Evolutionary conservation across 2,888 invertebrate genomes (phyloP).

Genomic region (Ichneumoninae sp.): DNA sequence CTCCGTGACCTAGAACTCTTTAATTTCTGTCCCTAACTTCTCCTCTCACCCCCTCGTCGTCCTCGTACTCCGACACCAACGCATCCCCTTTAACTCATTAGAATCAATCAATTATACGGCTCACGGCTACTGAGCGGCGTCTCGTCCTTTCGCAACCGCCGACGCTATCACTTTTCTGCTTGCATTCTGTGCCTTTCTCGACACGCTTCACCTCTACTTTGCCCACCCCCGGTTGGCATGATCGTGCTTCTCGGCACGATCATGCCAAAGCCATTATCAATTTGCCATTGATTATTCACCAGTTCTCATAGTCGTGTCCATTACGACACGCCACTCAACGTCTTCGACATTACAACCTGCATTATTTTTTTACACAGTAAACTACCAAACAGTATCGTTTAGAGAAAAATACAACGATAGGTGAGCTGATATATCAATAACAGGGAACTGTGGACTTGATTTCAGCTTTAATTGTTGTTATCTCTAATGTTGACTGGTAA

Average conservation of each 20-base stretch:
- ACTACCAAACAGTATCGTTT: not conserved
- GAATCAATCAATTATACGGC: conserved; percentile 81
- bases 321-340: conserved; percentile 50
- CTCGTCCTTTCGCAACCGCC: conserved; percentile 51
- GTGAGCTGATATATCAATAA: not conserved
- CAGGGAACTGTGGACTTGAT: not conserved
- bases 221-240: conserved; percentile 9
- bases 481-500: not conserved
- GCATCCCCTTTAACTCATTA: conserved; percentile 83
- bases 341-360: not conserved
- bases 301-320: conserved; percentile 30
- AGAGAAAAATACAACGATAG: not conserved
- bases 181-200: conserved; percentile 46
- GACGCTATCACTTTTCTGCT: conserved; percentile 58
- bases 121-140: conserved; percentile 49
- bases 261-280: conserved; percentile 35
- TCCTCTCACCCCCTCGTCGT: conserved; percentile 3
- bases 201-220: conserved; percentile 40
- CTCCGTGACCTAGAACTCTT: conserved; percentile 81
- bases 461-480: not conserved
- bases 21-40: conserved; percentile 76
- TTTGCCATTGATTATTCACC: not conserved
- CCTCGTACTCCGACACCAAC: conserved; percentile 66
- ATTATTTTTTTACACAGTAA: not conserved
- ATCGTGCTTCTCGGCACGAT: conserved; percentile 52